Evolutionary conservation across 2,113 vertebrate genomes (phyloP), one percentile per base, ranked within the genome.

Genomic region (Triplophysa siluroides): DNA sequence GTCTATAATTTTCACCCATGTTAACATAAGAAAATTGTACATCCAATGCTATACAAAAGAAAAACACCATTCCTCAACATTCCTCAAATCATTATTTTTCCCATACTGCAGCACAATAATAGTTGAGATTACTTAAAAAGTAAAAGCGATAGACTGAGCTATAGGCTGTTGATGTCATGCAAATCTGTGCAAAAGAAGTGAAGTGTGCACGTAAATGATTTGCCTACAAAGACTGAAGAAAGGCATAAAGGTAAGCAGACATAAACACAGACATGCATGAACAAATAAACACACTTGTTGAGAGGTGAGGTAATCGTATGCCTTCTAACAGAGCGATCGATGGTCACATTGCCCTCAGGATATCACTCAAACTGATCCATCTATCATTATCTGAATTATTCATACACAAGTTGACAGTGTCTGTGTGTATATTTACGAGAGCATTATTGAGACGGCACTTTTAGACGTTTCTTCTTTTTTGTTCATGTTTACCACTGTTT

Each of bases 351-450:
- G 61, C 61, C 61, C 61, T 76, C 61, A 14, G 45, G 60, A 76
- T 76, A 76, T 64, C 61, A 52, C 61, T 65, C 62, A 77, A 77
- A 77, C 74, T 50, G 43, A 77, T 77, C 74, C n/a, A 77, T 76
- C 61, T 65, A 65, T 77, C 74, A 77, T 77, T 60, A 54, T 14
- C 43, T 77, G 62, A 77, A 77, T 77, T 65, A 77, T 77, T 77
- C 18, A 77, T 76, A 52, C 45, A 52, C 24, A 19, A 65, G 58
- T 16, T 63, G 75, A 79, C 45, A 83, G 24, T 56, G 61, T 65
- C 23, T 43, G 78, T 43, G 33, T 78, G 21, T 47, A 4, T 80
- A 43, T 58, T 54, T 54, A 14, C 13, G 50, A 54, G 50, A 83
- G 65, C 23, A 3, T 81, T 41, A 43, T 50, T 0, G 50, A 50